Base-by-base conservation (phyloP, 2,888 invertebrate genomes). In the Globia sparganii region DNA sequence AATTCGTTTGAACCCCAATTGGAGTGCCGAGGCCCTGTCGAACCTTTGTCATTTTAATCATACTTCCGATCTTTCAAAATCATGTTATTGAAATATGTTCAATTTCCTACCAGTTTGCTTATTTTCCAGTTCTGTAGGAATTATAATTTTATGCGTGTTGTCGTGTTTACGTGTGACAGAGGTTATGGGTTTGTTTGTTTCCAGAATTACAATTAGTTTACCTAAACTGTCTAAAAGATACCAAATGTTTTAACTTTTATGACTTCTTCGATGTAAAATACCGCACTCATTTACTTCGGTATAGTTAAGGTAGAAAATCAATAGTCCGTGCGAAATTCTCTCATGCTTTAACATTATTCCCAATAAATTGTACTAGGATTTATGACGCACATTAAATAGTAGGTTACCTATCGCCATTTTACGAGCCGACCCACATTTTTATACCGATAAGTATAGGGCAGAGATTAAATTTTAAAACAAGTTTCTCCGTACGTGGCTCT, bases 21-120 rank as follows among this genome's bases (percentile, higher is more conserved):
- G 88, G 88, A 91, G 88, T 90, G 89, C 89, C 77, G 91, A 91
- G 88, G 91, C 93, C 93, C 94, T 95, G 96, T 96, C 96, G 95
- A 96, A 96, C 96, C 96, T 96, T 95, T 96, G 96, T 96, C 96
- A 96, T 95, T 95, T 94, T 96, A 95, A 96, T 96, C 96, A 93
- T 91, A 93, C 93, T 96, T 96, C 96, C 95, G 95, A 96, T 96
- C 96, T 96, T 95, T 94, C 95, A 93, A 96, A 95, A 96, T 96
- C 94, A 96, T 94, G 93, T 95, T 95, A 96, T 96, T 96, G 96
- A 96, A 96, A 96, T 96, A 96, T 96, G 96, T 96, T 95, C 95
- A 95, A 96, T 96, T 96, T 96, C 96, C 96, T 94, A 92, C 90
- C 13, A 43, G 43, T 43, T 43, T 43, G 43, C 43, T 43, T 43